Evolutionary conservation across 2,797 vertebrate genomes (phyloP).

Genomic region (Anabas testudineus): DNA sequence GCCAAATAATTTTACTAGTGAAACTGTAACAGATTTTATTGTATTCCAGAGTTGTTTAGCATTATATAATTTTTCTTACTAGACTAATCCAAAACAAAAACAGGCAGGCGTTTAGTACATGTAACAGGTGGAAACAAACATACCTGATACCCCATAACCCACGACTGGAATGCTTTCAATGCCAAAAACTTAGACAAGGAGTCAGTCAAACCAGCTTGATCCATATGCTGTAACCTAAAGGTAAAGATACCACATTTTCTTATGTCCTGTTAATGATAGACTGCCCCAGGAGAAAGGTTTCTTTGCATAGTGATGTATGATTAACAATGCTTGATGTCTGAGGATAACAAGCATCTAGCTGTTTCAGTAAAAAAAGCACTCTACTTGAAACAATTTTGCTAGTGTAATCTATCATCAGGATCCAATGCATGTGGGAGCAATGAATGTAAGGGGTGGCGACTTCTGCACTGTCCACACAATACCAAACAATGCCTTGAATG

Average conservation of each 20-base stretch:
- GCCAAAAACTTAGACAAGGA: background rate
- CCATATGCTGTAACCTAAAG: too few species aligned
- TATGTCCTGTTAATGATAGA: slow-evolving; percentile 41
- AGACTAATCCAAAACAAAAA: background rate
- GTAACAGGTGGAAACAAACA: background rate
- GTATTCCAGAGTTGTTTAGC: background rate
- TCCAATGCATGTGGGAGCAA: too few species aligned
- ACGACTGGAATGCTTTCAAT: background rate
- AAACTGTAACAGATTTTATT: background rate
- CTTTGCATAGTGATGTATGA: slow-evolving; percentile 26
- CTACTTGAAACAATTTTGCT: slow-evolving; percentile 32
- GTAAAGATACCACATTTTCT: slow-evolving; percentile 10
- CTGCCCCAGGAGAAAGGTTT: slow-evolving; percentile 16
- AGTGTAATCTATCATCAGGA: slow-evolving; percentile 32
- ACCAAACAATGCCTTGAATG: slow-evolving; percentile 14
- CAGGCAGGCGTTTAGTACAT: background rate
- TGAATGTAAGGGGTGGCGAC: background rate
- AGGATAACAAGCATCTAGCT: slow-evolving; percentile 24
- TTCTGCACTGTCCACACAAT: slow-evolving; percentile 16
- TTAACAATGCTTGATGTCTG: slow-evolving; percentile 25
- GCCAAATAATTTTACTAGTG: background rate
- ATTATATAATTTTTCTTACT: background rate
- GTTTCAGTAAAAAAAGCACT: slow-evolving; percentile 30
- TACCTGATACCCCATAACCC: too few species aligned
- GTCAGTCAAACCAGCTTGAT: background rate